Evolutionary conservation across 2,797 vertebrate genomes (phyloP).

Genomic region (Sebastes wilsoni): DNA sequence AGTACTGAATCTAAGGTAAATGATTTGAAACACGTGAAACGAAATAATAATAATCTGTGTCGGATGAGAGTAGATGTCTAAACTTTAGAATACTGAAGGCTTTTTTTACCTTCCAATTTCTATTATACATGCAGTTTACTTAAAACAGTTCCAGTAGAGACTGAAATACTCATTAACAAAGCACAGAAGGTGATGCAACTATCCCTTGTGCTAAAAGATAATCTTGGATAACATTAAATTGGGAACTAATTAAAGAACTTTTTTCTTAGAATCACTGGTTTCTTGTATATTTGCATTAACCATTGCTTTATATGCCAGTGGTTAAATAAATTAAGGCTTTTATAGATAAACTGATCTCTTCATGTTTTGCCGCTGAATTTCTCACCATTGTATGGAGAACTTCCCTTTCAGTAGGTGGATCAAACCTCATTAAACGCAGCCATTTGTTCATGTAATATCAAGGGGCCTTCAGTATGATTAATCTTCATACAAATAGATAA

Average conservation of each 20-base stretch:
- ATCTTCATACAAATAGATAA: constrained; percentile 9
- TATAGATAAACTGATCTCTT: constrained; percentile 8
- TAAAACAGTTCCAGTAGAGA: background rate
- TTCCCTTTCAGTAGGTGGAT: constrained; percentile 11
- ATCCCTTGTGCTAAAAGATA: constrained; percentile 23
- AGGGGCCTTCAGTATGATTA: background rate
- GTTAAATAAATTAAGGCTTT: constrained; percentile 7
- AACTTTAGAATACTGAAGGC: background rate
- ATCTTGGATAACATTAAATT: constrained; percentile 2
- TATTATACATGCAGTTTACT: background rate
- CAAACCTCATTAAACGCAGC: constrained; percentile 16
- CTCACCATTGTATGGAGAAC: background rate
- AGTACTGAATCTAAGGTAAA: background rate
- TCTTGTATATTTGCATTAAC: background rate
- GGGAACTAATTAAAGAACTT: constrained; percentile 16
- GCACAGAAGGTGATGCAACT: constrained; percentile 13
- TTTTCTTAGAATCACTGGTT: constrained; percentile 18
- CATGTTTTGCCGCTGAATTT: background rate
- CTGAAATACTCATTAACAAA: constrained; percentile 20
- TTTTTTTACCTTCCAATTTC: background rate
- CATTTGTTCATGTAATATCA: constrained; percentile 18
- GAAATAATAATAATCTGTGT: background rate
- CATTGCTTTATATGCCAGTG: background rate
- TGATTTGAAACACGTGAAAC: background rate
- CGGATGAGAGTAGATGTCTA: background rate